Percentiles rank a stretch among this genome's conserved stretches.
Conservation (phyloP, 1,140 invertebrate genomes). For the Drosophila pruinosa region DNA sequence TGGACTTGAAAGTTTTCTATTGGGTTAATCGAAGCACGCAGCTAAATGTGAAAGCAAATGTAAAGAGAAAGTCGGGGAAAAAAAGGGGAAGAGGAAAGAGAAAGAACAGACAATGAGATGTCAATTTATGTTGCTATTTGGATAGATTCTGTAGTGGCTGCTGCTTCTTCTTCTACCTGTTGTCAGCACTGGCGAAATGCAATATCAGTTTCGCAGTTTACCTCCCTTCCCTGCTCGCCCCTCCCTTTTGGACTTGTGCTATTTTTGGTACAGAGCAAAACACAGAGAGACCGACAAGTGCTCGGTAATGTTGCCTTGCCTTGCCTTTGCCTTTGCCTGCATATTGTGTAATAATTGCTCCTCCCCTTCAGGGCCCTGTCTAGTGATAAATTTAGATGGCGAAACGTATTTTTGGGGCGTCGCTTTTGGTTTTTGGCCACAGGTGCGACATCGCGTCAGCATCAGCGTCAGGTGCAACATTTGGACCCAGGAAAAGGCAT, state of each 20-base stretch:
- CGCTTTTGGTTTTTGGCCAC: conserved; percentile 30
- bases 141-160: background rate
- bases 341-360: conserved; percentile 66
- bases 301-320: background rate
- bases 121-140: no score
- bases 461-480: conserved; percentile 39
- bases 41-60: no score
- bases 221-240: background rate
- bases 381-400: conserved; percentile 61
- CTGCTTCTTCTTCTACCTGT: background rate
- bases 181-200: conserved; percentile 28
- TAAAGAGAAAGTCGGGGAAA: no score
- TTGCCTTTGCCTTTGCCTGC: conserved; percentile 10
- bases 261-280: conserved; percentile 18
- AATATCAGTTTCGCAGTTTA: conserved; percentile 21
- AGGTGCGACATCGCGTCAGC: conserved; percentile 34
- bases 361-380: conserved; percentile 29
- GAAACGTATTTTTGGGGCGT: conserved; percentile 30
- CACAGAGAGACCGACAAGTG: background rate
- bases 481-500: conserved; percentile 9
- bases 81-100: background rate
- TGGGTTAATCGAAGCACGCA: no score
- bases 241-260: conserved; percentile 6
- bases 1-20: no score
- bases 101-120: no score